Evolutionary conservation across 2,797 vertebrate species (phyloP), one percentile per base, ranked within the genome.

Genomic region (Notolepis coatsorum): DNA sequence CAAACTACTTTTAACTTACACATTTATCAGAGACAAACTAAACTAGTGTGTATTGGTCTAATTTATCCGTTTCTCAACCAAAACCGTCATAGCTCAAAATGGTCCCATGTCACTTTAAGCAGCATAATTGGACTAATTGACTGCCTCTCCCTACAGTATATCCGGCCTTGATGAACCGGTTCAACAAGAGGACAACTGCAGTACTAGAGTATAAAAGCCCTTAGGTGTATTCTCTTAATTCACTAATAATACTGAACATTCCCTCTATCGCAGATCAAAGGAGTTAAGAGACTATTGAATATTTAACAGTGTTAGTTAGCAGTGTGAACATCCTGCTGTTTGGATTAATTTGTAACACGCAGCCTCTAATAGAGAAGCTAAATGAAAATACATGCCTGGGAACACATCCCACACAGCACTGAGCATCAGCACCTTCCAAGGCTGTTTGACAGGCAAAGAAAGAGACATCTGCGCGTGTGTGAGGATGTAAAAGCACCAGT

Each of bases 201-300:
- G 20, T 37, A 52, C 18, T 27, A 1, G 1, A 3, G 35, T 4
- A 33, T 50, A 31, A 30, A 50, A 31, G 7, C 27, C 48, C 18
- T 50, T 3, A 50, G 48, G 48, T 50, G 17, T 31, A 50, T 50
- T 50, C 23, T 1, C 15, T 50, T 21, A 50, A 50, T 51, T 21
- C 20, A 21, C 10, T 51, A 35, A 35, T 35, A 33, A 33, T 33
- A n/a, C n/a, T n/a, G n/a, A n/a, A 21, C n/a, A 28, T 17, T 48
- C 31, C 23, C 7, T 31, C 18, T 9, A 20, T 12, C 49, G 35
- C 23, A 5, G 18, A 21, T 51, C 31, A 51, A 51, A 37, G 49
- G 4, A 5, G 49, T 24, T 51, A 21, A 33, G 21, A 7, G 17
- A 6, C 31, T 51, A 20, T 33, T 51, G 6, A 35, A 51, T 51